phyloP scores from a whole-genome alignment of 2,113 vertebrate genomes.

The Pungitius pungitius region DNA sequence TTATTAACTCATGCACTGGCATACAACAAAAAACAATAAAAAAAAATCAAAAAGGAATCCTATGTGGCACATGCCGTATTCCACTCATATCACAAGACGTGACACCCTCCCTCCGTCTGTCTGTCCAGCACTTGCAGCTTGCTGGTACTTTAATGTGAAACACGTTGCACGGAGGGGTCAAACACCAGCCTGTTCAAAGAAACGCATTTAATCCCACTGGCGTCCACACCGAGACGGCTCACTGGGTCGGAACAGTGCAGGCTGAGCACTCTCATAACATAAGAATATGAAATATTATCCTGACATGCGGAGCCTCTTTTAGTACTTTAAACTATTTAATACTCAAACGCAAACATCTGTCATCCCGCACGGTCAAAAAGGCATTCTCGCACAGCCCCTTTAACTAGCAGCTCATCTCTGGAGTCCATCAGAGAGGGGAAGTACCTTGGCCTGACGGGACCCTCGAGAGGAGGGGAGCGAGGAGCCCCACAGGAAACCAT shows the following conservation, averaged over 20 bases:
- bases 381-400: slow-evolving; percentile 26
- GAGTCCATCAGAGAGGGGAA: slow-evolving; percentile 69
- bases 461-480: slow-evolving; percentile 51
- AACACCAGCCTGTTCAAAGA: slow-evolving; percentile 56
- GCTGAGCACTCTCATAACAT: slow-evolving; percentile 31
- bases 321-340: not conserved
- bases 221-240: slow-evolving; percentile 16
- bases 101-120: too few relatives aligned
- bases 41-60: not conserved
- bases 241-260: slow-evolving; percentile 31
- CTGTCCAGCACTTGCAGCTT: not conserved
- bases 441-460: slow-evolving; percentile 71
- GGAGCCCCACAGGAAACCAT: slow-evolving; percentile 64
- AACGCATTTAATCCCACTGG: slow-evolving; percentile 11
- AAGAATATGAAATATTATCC: slow-evolving; percentile 9
- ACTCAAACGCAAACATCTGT: slow-evolving; percentile 11
- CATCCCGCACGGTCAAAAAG: not conserved
- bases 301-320: slow-evolving; percentile 20
- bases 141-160: slow-evolving; percentile 17
- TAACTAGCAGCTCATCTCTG: slow-evolving; percentile 52
- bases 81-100: not conserved
- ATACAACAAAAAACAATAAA: not conserved
- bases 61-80: not conserved
- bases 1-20: not conserved
- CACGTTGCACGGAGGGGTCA: slow-evolving; percentile 26